phyloP scores from a whole-genome alignment of 1,140 invertebrate genomes.

The Hestina assimilis region DNA sequence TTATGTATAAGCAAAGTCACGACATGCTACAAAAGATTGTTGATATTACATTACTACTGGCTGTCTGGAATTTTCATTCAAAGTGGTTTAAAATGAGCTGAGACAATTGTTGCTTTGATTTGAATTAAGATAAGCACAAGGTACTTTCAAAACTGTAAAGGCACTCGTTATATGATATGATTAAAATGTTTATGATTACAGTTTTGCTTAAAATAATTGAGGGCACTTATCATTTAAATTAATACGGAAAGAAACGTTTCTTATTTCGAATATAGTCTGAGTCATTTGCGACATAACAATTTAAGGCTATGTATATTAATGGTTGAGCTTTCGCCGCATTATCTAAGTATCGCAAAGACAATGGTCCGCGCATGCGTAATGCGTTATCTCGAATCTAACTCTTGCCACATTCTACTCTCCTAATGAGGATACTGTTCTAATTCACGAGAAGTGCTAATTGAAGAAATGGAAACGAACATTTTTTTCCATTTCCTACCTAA shows the following conservation, averaged over 20 bases:
- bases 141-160: slow-evolving; percentile 27
- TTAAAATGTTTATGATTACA: slow-evolving; percentile 14
- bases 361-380: slow-evolving; percentile 74
- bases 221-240: background rate
- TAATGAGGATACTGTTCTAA: slow-evolving; percentile 71
- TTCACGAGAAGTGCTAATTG: slow-evolving; percentile 70
- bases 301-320: slow-evolving; percentile 48
- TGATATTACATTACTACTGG: slow-evolving; percentile 33
- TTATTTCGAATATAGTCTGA: slow-evolving; percentile 9
- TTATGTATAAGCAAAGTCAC: slow-evolving; percentile 37
- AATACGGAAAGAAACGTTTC: background rate
- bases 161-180: slow-evolving; percentile 18
- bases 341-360: slow-evolving; percentile 73
- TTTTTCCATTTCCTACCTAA: slow-evolving; percentile 49
- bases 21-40: slow-evolving; percentile 38
- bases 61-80: slow-evolving; percentile 38
- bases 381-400: slow-evolving; percentile 71
- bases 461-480: slow-evolving; percentile 52
- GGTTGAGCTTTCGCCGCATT: slow-evolving; percentile 53
- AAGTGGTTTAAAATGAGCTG: slow-evolving; percentile 27
- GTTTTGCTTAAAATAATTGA: background rate
- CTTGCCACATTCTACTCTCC: slow-evolving; percentile 66
- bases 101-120: slow-evolving; percentile 29
- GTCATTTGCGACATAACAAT: slow-evolving; percentile 45
- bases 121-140: slow-evolving; percentile 25